Evolutionary conservation across 2,113 vertebrate genomes (phyloP), one percentile per base, ranked within the genome.

Genomic region (Sorex araneus): DNA sequence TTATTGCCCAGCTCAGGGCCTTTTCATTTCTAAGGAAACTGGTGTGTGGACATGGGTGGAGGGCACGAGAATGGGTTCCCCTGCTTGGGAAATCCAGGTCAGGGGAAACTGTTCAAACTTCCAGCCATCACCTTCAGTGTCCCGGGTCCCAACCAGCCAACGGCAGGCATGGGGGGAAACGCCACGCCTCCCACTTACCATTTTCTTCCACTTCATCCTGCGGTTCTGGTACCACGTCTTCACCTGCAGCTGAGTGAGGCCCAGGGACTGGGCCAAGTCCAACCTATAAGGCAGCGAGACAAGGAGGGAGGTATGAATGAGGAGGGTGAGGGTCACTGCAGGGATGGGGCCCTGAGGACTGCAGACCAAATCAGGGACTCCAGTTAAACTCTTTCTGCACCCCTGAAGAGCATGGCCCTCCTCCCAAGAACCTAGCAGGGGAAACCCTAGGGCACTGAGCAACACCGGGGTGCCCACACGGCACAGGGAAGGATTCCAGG

Each of bases 181-280:
- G 54, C n/a, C 7, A 81, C n/a, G 54, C 73, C 32, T 70, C 76
- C 66, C 64, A 82, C 98, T 98, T 97, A 99, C 99, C 99, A 99
- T 99, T 98, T 99, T 99, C 97, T 99, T 99, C 99, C 99, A 99
- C 96, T 99, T 99, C 99, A 99, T 99, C 71, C 99, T 98, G 36
- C 99, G 99, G 97, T 99, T 99, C 97, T 99, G 99, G 98, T 99
- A 99, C 99, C 99, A 99, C 0, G 99, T 99, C 98, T 99, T 99
- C 96, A 99, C 99, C 97, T 99, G 99, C 67, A 99, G 99, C 96
- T 99, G 99, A 47, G 99, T 99, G 94, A 99, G 98, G 23, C 99
- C 99, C 79, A 99, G 97, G 0, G 99, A 99, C 78, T 99, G 99
- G 34, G 99, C 99, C 95, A 99, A 97, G 97, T 99, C 99, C 76